Base-by-base conservation (phyloP, 2,888 invertebrate species). In the Hyposoter dolosus region DNA sequence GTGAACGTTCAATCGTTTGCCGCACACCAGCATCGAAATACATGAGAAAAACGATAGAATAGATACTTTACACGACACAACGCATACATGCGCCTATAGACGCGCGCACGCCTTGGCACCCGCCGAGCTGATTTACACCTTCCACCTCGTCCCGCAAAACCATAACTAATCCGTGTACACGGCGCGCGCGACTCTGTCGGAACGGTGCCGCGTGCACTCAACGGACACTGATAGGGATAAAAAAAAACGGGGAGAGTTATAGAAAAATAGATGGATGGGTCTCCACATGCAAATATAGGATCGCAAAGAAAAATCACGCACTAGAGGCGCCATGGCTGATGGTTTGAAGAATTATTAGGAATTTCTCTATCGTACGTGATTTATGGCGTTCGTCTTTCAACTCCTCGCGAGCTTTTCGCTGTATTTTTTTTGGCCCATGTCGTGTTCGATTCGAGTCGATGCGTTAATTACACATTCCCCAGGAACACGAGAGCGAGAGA, bases 121-220 rank as follows among this genome's bases (percentile, higher is more conserved):
- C 43, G 71, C 19, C 75, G 76, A 60, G 79, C 82, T 79, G 80
- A 80, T 83, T 85, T 85, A 76, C 80, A 85, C 85, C 85, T 83
- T 85, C 79, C 79, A 84, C 78, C 78, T 78, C 86, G 81, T 84
- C 84, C 82, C 81, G 85, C 81, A 77, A 85, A 85, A 87, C 85
- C 87, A 85, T 87, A 87, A 82, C 87, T 80, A 84, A 81, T 83
- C 79, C 82, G 85, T 82, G 76, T 76, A 82, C 84, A 76, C 82
- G 78, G 78, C 72, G 76, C 75, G 82, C 74, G 78, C 75, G 82
- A 78, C 78, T 69, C 82, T 82, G 82, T 85, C 78, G 79, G 79
- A 85, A 82, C 82, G 85, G 85, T 85, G 85, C 83, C 80, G 85
- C 85, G 85, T 83, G 85, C 82, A 82, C 82, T 63, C 69, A n/a